phyloP scores from a whole-genome alignment of 1,140 invertebrate genomes.

The Samia ricini region DNA sequence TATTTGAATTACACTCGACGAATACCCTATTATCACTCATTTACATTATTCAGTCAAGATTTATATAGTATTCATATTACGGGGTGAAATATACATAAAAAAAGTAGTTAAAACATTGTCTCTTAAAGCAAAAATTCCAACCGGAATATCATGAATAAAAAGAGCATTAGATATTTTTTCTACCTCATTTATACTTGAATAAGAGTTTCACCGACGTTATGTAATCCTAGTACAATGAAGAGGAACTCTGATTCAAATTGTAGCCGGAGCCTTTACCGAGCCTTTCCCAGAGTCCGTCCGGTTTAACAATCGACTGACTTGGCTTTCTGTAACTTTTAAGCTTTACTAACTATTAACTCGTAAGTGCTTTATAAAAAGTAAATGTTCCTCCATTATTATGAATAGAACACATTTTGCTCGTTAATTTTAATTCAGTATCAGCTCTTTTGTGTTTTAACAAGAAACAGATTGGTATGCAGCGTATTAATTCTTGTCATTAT shows the following conservation, averaged over 20 bases:
- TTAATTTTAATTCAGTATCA: too few relatives aligned
- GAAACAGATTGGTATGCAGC: too few relatives aligned
- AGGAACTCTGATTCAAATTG: not conserved
- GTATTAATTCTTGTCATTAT: too few relatives aligned
- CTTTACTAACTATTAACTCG: not conserved
- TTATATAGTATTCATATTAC: too few relatives aligned
- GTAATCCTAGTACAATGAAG: not conserved
- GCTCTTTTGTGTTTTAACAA: too few relatives aligned
- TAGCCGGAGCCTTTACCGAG: not conserved
- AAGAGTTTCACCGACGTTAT: not conserved
- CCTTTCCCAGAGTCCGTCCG: not conserved
- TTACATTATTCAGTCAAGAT: not conserved
- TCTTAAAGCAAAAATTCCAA: too few relatives aligned
- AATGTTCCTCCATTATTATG: not conserved
- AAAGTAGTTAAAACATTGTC: too few relatives aligned
- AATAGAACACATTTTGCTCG: not conserved
- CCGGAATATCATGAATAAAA: not conserved
- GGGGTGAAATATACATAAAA: too few relatives aligned
- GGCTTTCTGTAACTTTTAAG: not conserved
- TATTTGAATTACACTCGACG: not conserved
- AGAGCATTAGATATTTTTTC: not conserved
- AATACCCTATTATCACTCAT: not conserved
- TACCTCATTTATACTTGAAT: not conserved
- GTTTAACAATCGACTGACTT: slow-evolving; percentile 1
- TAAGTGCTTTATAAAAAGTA: not conserved